A percentile compares a stretch with the other conserved stretches of the same genome.
Evolutionary conservation across 2,888 invertebrate species (phyloP).

Genomic region (Sympetrum striolatum): DNA sequence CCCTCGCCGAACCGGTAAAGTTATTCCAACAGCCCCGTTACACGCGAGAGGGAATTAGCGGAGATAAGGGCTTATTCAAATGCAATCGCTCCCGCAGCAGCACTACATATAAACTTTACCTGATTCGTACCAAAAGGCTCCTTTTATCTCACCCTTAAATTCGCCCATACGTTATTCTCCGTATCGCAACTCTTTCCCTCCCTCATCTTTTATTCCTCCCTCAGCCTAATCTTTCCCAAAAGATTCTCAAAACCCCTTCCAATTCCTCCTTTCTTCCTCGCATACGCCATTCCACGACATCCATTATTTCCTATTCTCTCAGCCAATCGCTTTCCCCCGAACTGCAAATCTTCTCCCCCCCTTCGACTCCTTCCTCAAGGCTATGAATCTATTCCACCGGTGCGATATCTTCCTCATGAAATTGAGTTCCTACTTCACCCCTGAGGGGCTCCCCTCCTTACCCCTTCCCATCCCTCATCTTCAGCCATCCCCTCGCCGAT

Average conservation of each 20-base stretch:
- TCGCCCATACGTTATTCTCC: neutral
- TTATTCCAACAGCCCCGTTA: neutral
- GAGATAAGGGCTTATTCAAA: neutral
- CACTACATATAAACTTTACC: neutral
- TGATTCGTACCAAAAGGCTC: neutral
- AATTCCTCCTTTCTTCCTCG: neutral
- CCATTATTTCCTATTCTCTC: constrained; percentile 20
- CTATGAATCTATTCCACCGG: constrained; percentile 37
- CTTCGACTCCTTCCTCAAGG: neutral
- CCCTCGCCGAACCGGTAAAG: too few species aligned
- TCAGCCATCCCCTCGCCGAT: neutral
- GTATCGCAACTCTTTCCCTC: neutral
- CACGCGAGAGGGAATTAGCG: neutral
- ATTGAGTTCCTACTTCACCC: constrained; percentile 36
- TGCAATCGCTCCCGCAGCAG: neutral
- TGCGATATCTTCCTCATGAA: constrained; percentile 40
- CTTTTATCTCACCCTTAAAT: neutral
- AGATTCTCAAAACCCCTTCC: neutral
- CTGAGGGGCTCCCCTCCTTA: neutral
- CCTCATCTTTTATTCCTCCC: neutral
- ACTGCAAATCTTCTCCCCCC: neutral
- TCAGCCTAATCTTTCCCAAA: neutral
- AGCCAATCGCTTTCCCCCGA: neutral
- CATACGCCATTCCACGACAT: neutral
- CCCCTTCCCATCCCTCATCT: neutral